These are phyloP conservation scores for Hoplostethus atlanticus DNA, from an alignment of 2,797 vertebrate species.

Conservation along the genomic window DNA sequence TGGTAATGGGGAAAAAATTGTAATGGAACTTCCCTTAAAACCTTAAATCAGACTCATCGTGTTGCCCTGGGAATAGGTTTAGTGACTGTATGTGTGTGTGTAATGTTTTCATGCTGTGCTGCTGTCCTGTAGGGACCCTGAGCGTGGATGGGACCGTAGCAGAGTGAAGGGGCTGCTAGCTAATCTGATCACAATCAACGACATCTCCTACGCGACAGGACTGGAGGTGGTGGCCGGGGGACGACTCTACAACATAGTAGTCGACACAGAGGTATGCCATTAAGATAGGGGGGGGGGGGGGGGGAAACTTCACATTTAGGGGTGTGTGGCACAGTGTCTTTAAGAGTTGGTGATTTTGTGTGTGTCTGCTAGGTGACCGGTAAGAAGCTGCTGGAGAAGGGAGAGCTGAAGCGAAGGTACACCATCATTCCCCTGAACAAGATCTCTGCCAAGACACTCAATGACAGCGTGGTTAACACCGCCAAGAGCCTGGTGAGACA, in stretches of 20 bases:
- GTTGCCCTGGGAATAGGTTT: background rate
- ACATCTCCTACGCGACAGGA: slow-evolving; percentile 88
- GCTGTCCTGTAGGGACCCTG: slow-evolving; percentile 86
- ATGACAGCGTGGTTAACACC: slow-evolving; percentile 78
- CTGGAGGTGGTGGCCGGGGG: slow-evolving; percentile 94
- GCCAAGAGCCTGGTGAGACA: slow-evolving; percentile 91
- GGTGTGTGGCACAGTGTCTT: background rate
- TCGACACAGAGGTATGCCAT: slow-evolving; percentile 91
- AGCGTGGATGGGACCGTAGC: slow-evolving; percentile 89
- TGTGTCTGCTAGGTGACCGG: slow-evolving; percentile 87
- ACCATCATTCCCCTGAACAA: slow-evolving; percentile 98
- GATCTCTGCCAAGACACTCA: slow-evolving; percentile 89
- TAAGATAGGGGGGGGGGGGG: too few relatives aligned
- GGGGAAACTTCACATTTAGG: too few relatives aligned
- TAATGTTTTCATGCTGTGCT: background rate
- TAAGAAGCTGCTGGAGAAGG: slow-evolving; percentile 94
- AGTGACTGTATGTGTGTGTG: background rate
- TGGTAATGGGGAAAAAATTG: too few relatives aligned
- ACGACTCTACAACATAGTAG: slow-evolving; percentile 93
- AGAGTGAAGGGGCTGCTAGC: slow-evolving; percentile 93
- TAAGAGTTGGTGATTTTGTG: background rate
- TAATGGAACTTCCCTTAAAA: too few relatives aligned
- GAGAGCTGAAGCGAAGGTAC: slow-evolving; percentile 91
- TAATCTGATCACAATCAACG: slow-evolving; percentile 88
- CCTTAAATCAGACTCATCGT: background rate